Evolutionary conservation across 2,113 vertebrate species (phyloP), one percentile per base, ranked within the genome.

Genomic region (Oryzias melastigma): DNA sequence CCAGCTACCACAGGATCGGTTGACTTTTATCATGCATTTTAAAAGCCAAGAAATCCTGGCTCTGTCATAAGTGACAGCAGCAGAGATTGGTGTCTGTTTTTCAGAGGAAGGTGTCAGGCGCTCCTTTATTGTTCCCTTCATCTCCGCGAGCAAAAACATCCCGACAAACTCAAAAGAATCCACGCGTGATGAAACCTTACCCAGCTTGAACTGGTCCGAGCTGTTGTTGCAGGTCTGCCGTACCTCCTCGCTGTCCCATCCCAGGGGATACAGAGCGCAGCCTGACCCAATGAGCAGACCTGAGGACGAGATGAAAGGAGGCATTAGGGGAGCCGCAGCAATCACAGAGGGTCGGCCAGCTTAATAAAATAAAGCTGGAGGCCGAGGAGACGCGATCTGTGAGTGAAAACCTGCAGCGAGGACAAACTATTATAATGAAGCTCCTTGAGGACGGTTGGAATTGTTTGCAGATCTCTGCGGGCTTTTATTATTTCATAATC

Each of bases 171-270:
- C 18, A 2, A 14, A 65, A 74, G 42, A 41, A 17, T 13, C 14
- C 54, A 19, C 17, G 56, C 7, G 22, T 58, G 41, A 35, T n/a
- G 41, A 17, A 70, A 22, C 82, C 93, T 93, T 88, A 99, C 97
- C 97, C 71, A 99, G 75, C 67, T 95, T 90, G 88, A 95, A 99
- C 86, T 98, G 97, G 81, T 93, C 89, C 14, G 97, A 99, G 81
- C 91, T 85, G 88, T 98, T 97, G 76, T 92, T 94, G 87, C 97
- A 99, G 45, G 96, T 95, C 89, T 99, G 97, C 59, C 89, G 91
- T 49, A 99, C 94, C 79, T 99, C 97, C 85, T 99, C 97, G 42
- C 97, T 98, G 89, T 94, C 95, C 97, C 96, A 99, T 73, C 97
- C 97, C 88, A 99, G 83, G 15, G 97, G 96, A 73, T 98, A 99